These are phyloP conservation scores for Hiodon alosoides DNA, from an alignment of 2,113 vertebrate genomes.

Conservation along the genomic window DNA sequence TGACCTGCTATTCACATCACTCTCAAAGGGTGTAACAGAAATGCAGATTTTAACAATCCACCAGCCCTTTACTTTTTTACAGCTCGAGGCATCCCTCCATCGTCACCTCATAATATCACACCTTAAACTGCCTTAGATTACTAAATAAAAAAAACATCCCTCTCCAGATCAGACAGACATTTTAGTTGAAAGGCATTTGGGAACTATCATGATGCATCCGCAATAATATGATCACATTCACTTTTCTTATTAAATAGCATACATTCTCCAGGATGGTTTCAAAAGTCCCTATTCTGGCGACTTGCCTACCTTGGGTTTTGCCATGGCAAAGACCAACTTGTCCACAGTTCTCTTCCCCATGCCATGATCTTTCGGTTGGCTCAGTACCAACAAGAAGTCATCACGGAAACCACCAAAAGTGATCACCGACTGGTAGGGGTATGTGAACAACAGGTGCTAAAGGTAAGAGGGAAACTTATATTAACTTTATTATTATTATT, in stretches of 20 bases:
- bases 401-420: slow-evolving; percentile 82
- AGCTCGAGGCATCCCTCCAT: not conserved
- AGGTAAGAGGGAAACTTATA: slow-evolving; percentile 18
- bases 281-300: not conserved
- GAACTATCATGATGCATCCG: too few species aligned
- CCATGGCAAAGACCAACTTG: slow-evolving; percentile 77
- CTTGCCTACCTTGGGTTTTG: slow-evolving; percentile 70
- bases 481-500: not conserved
- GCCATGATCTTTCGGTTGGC: slow-evolving; percentile 67
- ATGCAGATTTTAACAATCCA: not conserved
- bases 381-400: slow-evolving; percentile 80
- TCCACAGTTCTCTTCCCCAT: slow-evolving; percentile 69
- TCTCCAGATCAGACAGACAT: too few species aligned
- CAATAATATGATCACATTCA: too few species aligned
- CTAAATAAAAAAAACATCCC: too few species aligned
- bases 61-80: not conserved
- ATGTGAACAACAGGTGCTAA: slow-evolving; percentile 70
- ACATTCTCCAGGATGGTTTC: too few species aligned
- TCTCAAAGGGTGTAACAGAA: not conserved
- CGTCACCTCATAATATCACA: not conserved
- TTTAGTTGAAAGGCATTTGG: too few species aligned
- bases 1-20: slow-evolving; percentile 35
- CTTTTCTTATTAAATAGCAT: too few species aligned
- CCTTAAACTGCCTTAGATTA: not conserved
- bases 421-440: slow-evolving; percentile 72